Conservation (phyloP, 2,113 vertebrate genomes). For the Protobothrops flavoviridis region DNA sequence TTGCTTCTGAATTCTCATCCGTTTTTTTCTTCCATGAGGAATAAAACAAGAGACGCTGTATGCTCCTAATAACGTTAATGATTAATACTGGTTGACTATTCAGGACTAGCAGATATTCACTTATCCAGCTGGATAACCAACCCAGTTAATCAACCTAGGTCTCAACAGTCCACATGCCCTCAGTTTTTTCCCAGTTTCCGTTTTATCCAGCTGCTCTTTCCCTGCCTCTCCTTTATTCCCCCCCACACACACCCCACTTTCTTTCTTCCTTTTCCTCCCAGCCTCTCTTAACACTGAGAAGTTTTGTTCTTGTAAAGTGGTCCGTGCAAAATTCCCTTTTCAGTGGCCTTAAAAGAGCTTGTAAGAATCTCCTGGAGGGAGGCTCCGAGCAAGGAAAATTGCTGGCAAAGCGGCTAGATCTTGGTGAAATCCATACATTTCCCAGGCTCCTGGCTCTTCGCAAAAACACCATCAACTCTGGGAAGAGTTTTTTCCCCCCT, state of each 20-base stretch:
- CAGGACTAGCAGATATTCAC: background rate
- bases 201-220: constrained; percentile 5
- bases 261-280: background rate
- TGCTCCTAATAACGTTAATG: background rate
- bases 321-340: constrained; percentile 44
- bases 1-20: background rate
- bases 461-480: constrained; percentile 6
- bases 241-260: background rate
- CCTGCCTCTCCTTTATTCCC: constrained; percentile 6
- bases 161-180: background rate
- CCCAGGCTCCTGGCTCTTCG: constrained; percentile 37
- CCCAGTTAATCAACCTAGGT: background rate
- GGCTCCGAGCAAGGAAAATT: constrained; percentile 19
- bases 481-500: background rate
- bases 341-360: constrained; percentile 29
- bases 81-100: background rate
- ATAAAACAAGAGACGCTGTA: background rate
- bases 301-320: constrained; percentile 43
- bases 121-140: background rate
- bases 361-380: constrained; percentile 11
- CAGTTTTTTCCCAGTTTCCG: background rate
- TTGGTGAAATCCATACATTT: constrained; percentile 31
- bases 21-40: background rate
- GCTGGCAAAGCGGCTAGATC: background rate
- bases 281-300: constrained; percentile 14